Percentiles rank a stretch among this genome's conserved stretches.
Conservation (phyloP, 2,888 invertebrate genomes). For the Pyralis farinalis region DNA sequence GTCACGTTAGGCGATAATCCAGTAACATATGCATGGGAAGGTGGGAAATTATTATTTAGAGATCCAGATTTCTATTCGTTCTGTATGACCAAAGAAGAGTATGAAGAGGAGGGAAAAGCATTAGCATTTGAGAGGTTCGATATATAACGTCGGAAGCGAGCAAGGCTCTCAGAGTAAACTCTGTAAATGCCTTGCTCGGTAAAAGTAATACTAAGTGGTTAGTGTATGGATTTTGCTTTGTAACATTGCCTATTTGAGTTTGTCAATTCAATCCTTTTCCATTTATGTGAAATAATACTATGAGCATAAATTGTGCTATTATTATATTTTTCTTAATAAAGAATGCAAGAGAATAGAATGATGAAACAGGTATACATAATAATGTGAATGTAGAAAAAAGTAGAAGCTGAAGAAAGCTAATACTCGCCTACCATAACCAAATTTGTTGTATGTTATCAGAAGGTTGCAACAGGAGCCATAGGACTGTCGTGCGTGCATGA, state of each 20-base stretch:
- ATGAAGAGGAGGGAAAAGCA: conserved; percentile 91
- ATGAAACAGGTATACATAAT: no score
- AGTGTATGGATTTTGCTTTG: not conserved
- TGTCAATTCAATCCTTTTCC: no score
- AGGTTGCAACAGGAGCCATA: no score
- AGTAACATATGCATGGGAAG: conserved; percentile 92
- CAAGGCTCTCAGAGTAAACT: conserved; percentile 47
- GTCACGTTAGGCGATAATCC: conserved; percentile 85
- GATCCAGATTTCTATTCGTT: conserved; percentile 87
- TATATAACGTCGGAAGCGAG: conserved; percentile 70
- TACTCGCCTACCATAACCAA: no score
- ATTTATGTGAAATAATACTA: no score
- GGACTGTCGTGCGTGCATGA: no score
- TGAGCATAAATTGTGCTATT: no score
- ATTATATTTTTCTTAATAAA: no score
- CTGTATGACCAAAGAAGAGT: conserved; percentile 91
- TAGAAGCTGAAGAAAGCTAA: no score
- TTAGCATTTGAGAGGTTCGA: conserved; percentile 80
- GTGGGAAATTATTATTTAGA: conserved; percentile 88
- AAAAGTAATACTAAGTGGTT: conserved; percentile 24
- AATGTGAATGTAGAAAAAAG: no score
- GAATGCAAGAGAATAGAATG: no score
- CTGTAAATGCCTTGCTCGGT: conserved; percentile 39
- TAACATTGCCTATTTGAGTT: not conserved
- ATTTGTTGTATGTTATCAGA: no score